These are phyloP conservation scores for Drosophila birchii DNA, from an alignment of 2,888 invertebrate genomes.

Conservation along the genomic window DNA sequence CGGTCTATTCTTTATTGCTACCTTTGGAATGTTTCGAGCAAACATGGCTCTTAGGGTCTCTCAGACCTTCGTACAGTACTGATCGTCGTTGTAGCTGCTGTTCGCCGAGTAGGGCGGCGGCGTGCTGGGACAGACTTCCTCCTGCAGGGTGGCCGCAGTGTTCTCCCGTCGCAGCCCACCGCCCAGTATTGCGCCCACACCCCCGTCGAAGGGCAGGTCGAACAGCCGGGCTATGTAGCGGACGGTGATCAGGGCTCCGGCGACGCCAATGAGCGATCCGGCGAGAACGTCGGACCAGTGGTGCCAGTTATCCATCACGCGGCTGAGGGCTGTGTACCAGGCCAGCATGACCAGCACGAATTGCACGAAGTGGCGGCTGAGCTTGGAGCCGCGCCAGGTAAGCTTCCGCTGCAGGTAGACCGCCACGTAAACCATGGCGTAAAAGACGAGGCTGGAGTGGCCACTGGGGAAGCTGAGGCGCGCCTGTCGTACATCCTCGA, in stretches of 20 bases:
- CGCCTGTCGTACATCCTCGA: constrained; percentile 88
- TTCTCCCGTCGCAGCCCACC: constrained; percentile 61
- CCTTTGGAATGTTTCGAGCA: constrained; percentile 58
- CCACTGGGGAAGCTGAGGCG: constrained; percentile 96
- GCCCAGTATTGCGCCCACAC: constrained; percentile 16
- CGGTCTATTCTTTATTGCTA: constrained; percentile 27
- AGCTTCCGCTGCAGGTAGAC: constrained; percentile 94
- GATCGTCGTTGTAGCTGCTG: constrained; percentile 59
- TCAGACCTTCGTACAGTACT: constrained; percentile 80
- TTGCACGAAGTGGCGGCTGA: constrained; percentile 93
- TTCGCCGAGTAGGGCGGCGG: constrained; percentile 76
- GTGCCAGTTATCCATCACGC: constrained; percentile 82
- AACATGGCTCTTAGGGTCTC: background rate
- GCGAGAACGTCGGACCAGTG: constrained; percentile 81
- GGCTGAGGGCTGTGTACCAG: constrained; percentile 80
- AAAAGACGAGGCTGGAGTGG: constrained; percentile 94
- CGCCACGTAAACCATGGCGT: constrained; percentile 92
- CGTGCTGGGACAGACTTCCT: constrained; percentile 72
- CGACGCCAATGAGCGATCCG: constrained; percentile 70
- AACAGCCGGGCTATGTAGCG: constrained; percentile 66
- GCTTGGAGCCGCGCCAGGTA: constrained; percentile 91
- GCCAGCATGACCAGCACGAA: constrained; percentile 77
- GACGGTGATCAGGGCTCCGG: constrained; percentile 72
- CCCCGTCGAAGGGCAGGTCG: constrained; percentile 28
- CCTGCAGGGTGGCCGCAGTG: constrained; percentile 75